Conservation (phyloP, 2,888 invertebrate genomes). For the Petrolisthes cinctipes region DNA sequence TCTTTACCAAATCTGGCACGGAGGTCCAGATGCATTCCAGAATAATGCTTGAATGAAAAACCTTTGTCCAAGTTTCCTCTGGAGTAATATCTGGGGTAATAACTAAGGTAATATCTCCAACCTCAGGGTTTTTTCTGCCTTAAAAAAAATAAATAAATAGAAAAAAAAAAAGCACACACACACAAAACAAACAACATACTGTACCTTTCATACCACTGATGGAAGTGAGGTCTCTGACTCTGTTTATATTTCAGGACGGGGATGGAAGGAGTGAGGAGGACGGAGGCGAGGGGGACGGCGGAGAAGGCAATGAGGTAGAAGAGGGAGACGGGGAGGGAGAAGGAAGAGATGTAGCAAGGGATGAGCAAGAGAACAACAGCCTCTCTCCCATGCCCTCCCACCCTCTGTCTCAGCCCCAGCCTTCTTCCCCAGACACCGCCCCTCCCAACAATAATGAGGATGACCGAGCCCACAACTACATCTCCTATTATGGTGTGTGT, state of each 20-base stretch:
- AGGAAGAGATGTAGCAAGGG: neutral
- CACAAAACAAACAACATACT: too few species aligned
- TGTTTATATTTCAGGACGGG: neutral
- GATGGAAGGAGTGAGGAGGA: neutral
- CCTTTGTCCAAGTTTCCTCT: too few species aligned
- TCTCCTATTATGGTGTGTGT: conserved; percentile 16
- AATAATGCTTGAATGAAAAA: too few species aligned
- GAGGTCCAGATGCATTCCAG: too few species aligned
- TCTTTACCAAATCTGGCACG: too few species aligned
- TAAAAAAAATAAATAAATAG: too few species aligned
- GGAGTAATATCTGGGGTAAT: too few species aligned
- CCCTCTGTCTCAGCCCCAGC: neutral
- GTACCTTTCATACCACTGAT: too few species aligned
- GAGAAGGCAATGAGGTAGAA: neutral
- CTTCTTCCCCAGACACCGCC: neutral
- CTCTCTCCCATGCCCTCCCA: conserved; percentile 14
- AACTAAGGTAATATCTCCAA: too few species aligned
- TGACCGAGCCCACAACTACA: conserved; percentile 8
- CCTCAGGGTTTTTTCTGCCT: too few species aligned
- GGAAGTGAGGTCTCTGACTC: too few species aligned
- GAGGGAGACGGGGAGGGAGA: neutral
- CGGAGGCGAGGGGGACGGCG: neutral
- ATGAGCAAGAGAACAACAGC: neutral
- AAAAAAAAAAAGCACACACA: too few species aligned
- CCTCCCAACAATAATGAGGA: neutral